Evolutionary conservation across 2,113 vertebrate genomes (phyloP).

Genomic region (Mionectes macconnelli): DNA sequence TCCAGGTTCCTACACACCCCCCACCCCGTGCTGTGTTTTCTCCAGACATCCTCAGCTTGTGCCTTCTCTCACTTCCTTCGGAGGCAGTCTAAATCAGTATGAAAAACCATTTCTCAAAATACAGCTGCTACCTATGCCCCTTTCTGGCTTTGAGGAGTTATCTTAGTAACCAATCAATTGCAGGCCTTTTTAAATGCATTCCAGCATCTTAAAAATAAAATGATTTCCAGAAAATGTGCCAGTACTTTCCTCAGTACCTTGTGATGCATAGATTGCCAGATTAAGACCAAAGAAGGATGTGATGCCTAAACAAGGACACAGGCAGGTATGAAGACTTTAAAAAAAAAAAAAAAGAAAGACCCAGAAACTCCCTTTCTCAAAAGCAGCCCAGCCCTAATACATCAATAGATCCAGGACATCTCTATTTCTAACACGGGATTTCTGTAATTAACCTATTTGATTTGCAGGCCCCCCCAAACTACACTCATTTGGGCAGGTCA

Average conservation of each 20-base stretch:
- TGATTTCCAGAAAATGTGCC: neutral
- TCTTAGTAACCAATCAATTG: neutral
- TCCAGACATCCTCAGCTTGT: rapidly evolving
- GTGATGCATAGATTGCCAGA: neutral
- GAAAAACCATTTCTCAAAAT: neutral
- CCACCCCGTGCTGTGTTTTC: neutral
- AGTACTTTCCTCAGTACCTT: neutral
- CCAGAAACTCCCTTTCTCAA: neutral
- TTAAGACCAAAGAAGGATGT: neutral
- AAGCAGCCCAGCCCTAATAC: neutral
- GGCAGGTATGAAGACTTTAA: neutral
- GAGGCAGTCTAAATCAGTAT: neutral
- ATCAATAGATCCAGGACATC: neutral
- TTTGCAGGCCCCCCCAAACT: neutral
- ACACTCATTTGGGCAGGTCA: neutral
- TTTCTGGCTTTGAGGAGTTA: neutral
- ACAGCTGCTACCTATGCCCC: neutral
- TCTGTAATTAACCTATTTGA: neutral
- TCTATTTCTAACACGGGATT: neutral
- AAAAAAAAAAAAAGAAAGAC: neutral
- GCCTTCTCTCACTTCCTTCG: neutral
- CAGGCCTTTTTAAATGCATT: neutral
- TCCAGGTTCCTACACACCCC: neutral
- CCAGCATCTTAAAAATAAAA: neutral
- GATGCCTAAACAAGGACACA: neutral